These are phyloP conservation scores for Beaufortia kweichowensis DNA, from an alignment of 2,113 vertebrate genomes.

Conservation along the genomic window DNA sequence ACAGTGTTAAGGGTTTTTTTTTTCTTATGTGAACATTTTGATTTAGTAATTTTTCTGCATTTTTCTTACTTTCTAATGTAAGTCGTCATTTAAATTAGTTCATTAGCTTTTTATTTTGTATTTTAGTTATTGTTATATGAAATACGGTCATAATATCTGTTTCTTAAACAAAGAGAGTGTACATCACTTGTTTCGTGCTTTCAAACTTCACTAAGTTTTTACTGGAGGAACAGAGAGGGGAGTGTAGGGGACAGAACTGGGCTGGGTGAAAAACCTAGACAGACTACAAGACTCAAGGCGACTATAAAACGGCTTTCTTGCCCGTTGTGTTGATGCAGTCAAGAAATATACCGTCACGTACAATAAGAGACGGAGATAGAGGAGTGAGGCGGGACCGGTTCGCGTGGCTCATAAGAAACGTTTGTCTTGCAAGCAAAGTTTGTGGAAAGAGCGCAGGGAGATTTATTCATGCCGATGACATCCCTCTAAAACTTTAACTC, in stretches of 20 bases:
- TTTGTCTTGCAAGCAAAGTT: constrained; percentile 32
- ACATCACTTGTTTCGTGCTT: neutral
- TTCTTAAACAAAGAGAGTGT: neutral
- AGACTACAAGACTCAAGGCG: constrained; percentile 61
- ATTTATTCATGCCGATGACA: constrained; percentile 35
- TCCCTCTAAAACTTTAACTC: constrained; percentile 17
- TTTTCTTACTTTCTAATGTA: no score
- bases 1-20: no score
- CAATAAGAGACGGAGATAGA: constrained; percentile 56
- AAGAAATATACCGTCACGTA: constrained; percentile 55
- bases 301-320: constrained; percentile 69
- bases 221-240: constrained; percentile 9
- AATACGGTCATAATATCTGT: neutral
- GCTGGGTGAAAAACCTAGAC: constrained; percentile 51
- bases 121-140: neutral
- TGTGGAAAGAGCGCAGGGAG: constrained; percentile 8
- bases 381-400: constrained; percentile 40
- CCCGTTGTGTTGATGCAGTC: constrained; percentile 58
- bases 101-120: neutral
- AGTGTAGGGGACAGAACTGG: constrained; percentile 30
- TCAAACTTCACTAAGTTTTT: neutral
- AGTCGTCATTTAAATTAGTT: no score
- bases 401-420: neutral
- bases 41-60: no score
- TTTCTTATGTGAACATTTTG: no score